Evolutionary conservation across 2,113 vertebrate species (phyloP), one percentile per base, ranked within the genome.

Genomic region (Acanthisitta chloris): DNA sequence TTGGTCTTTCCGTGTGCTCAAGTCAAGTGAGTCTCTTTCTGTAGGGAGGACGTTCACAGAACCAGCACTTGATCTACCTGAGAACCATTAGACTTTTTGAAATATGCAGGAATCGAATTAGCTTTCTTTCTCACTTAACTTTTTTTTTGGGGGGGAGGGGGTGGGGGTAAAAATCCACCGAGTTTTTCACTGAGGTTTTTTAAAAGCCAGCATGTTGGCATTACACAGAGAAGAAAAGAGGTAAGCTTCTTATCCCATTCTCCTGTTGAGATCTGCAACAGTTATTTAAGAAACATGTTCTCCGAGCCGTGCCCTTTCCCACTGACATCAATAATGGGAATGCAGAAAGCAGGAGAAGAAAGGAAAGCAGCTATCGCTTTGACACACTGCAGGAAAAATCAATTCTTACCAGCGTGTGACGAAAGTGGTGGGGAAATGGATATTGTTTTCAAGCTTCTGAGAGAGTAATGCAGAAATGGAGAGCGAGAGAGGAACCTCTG

Each of bases 181-280:
- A 46, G 64, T 95, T 97, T 97, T 97, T 97, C 96, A 97, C 97
- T 74, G 81, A 81, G 66, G 70, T 96, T 97, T 97, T 97, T 96
- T 96, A 96, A 95, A 91, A 97, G 96, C 93, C 95, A 96, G 72
- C 87, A 95, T 84, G 92, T 97, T 97, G 93, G 94, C 92, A 78
- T 96, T 96, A 73, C 71, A 79, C 87, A 79, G 83, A 93, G 86
- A 94, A 97, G 92, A 92, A 84, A 72, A 96, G 82, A 93, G 78
- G 76, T 89, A 94, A 92, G 76, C 95, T 90, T 81, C 92, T 90
- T 90, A 91, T 61, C 67, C 81, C 18, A 7, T 95, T 96, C 96
- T 97, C 92, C 92, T 14, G 2, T 73, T 77, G 94, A 96, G 82
- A 88, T 86, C 84, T 93, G 89, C 94, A 94, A 81, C 89, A 82